Conservation (phyloP, 2,797 vertebrate species). For the Sebastiscus tertius region DNA sequence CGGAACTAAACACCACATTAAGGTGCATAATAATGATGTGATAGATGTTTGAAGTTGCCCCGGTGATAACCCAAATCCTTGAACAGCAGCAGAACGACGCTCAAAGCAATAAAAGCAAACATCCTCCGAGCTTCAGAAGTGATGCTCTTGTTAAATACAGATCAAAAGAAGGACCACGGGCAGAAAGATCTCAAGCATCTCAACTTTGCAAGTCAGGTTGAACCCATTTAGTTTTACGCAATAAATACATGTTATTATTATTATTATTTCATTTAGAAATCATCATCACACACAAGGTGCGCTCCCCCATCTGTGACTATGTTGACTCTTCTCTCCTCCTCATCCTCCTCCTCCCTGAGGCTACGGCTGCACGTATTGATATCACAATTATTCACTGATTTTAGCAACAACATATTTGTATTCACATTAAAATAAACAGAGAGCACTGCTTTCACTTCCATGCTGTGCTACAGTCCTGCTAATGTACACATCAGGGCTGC, state of each 20-base stretch:
- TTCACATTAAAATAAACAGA: no score
- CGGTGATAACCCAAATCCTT: not conserved
- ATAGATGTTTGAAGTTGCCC: not conserved
- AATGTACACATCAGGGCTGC: no score
- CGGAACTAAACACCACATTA: constrained; percentile 1
- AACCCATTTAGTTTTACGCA: not conserved
- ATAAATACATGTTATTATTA: not conserved
- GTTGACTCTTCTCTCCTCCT: no score
- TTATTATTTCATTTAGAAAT: not conserved
- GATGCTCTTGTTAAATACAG: not conserved
- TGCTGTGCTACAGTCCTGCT: no score
- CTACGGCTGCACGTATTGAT: no score
- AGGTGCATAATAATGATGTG: not conserved
- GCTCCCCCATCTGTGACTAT: no score
- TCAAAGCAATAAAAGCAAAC: not conserved
- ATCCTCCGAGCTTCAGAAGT: not conserved
- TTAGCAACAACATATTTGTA: no score
- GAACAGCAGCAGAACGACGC: not conserved
- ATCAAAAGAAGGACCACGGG: constrained; percentile 16
- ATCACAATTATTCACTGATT: no score
- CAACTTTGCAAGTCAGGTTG: not conserved
- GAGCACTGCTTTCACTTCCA: no score
- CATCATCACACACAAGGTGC: no score
- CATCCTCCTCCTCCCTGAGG: no score
- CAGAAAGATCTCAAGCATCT: not conserved